Evolutionary conservation across 2,797 vertebrate genomes (phyloP), one percentile per base, ranked within the genome.

Genomic region (Huso huso): DNA sequence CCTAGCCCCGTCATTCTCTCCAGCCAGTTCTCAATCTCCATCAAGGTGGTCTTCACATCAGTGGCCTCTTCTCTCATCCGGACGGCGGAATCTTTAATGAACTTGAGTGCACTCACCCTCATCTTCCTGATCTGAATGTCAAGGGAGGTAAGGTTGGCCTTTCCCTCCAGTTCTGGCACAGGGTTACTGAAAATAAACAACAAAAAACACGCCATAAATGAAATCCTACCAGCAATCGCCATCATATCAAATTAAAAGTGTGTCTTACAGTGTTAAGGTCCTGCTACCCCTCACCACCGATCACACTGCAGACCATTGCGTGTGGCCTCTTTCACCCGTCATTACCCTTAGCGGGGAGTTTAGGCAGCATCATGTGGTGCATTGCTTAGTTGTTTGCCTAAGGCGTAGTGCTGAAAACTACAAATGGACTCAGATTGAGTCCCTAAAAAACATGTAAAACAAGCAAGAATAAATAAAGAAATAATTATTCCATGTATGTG

Each of bases 81-180:
- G 51, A 80, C 68, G 49, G 95, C 95, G 52, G 85, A 87, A 2
- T 90, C 84, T 5, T 72, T 74, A 66, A 98, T 94, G 76, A 78
- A 75, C 5, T 49, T 67, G 68, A 98, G 78, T 51, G 82, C 74
- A 11, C 69, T 84, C 72, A 89, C 86, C 10, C 97, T 85, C 69
- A 97, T 73, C 74, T 94, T 96, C 78, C 84, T 93, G 61, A 97
- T 88, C 73, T 98, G 93, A 73, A 95, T 87, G 80, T 99, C 97
- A 69, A 99, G 86, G 57, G 92, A 62, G 4, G 97, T 99, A 70
- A 98, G 86, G 66, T 96, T 94, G 71, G 90, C 64, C 74, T 81
- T 89, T 53, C 91, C 92, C 77, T 94, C 92, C 52, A 90, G 77
- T 48, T 83, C 76, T 4, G 95, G 95, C 60, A 91, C 78, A 1